Base-by-base conservation (phyloP, 2,113 vertebrate genomes). In the Phoenicopterus ruber region DNA sequence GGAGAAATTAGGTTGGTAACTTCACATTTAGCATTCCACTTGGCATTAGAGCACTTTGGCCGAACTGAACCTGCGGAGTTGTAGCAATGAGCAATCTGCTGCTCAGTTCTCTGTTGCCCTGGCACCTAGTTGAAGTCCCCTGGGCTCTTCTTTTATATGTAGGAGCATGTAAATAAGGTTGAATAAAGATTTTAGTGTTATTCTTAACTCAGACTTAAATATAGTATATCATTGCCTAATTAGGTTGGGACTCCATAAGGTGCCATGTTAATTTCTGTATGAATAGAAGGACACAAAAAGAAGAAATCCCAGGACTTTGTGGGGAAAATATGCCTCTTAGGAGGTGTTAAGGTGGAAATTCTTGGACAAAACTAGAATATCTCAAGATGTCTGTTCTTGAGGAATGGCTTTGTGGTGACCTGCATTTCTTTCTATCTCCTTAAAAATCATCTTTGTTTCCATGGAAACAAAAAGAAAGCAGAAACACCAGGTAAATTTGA, bases 361-460 rank as follows among this genome's bases (percentile, higher is more conserved):
- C 40, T 84, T 63, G 72, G 47, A 55, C 16, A 50, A 81, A 94
- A 25, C 18, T 62, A 32, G 17, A 81, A 34, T 84, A 59, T 52
- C 11, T 71, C 32, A 70, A 38, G 25, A 55, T 50, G 16, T n/a
- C 22, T 73, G 5, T 36, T 71, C 40, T 66, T 82, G 32, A 90
- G 54, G 22, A 73, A 80, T 66, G 71, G 10, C 12, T 90, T 85
- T 65, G 5, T 80, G 74, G 57, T 73, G 62, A 84, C 22, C 26
- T 62, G 54, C 13, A 77, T 91, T 91, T 82, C 57, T 54, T 80
- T 67, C 49, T 82, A 12, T 46, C 17, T 73, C 58, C n/a, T 86
- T 88, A 90, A 96, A 93, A 73, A 40, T 57, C 19, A 73, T 63
- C 31, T 78, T 59, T n/a, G 74, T 88, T 95, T 88, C 96, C 82